Percentiles rank a stretch among this genome's conserved stretches.
phyloP scores from a whole-genome alignment of 2,797 vertebrate genomes.

The Micrastur ruficollis region DNA sequence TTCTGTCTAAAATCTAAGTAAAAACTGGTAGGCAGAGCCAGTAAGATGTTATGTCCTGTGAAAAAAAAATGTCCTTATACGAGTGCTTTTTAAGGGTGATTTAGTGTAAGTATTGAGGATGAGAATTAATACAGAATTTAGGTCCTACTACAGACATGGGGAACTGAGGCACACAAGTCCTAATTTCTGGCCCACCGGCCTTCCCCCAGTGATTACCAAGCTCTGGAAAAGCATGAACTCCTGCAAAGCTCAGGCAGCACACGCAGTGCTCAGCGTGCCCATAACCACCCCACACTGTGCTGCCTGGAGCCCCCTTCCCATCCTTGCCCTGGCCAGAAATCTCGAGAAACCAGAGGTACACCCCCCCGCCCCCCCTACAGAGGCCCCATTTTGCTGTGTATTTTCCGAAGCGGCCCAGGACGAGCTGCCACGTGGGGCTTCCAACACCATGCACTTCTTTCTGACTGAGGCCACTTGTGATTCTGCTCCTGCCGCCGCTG shows the following conservation, averaged over 20 bases:
- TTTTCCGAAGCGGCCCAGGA: background rate
- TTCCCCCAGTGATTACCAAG: background rate
- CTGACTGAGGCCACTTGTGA: background rate
- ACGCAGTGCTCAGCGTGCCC: fast-evolving
- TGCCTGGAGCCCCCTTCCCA: background rate
- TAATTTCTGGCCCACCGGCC: background rate
- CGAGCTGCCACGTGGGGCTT: fast-evolving
- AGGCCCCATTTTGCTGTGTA: fast-evolving
- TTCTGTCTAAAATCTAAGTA: background rate
- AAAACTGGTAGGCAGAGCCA: background rate
- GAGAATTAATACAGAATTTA: background rate
- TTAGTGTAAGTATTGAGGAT: background rate
- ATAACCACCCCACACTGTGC: fast-evolving
- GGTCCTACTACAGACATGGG: fast-evolving
- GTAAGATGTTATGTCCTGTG: background rate
- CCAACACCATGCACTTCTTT: fast-evolving
- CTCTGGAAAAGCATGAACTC: background rate
- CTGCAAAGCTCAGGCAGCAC: background rate
- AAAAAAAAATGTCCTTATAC: background rate
- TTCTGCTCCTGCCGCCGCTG: background rate
- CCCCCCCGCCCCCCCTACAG: too few relatives aligned
- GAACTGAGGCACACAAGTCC: background rate
- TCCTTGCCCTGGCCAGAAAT: background rate
- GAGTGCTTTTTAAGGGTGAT: background rate
- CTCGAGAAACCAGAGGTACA: background rate